Conservation (phyloP, 2,888 invertebrate genomes). For the Cataglyphis albicans region DNA sequence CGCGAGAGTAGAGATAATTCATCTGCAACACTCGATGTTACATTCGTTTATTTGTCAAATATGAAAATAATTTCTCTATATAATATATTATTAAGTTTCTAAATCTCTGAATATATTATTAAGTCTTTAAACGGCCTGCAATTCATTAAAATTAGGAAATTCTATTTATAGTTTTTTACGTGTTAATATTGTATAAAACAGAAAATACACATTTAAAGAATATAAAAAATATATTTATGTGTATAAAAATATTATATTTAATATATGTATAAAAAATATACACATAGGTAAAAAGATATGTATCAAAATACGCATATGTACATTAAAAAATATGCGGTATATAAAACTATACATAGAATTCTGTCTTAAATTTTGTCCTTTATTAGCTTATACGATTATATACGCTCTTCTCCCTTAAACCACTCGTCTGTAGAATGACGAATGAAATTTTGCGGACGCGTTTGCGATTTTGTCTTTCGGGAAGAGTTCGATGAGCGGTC, state of each 20-base stretch:
- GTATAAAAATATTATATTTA: too few relatives aligned
- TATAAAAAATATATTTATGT: too few relatives aligned
- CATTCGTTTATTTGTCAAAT: not conserved
- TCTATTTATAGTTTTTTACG: not conserved
- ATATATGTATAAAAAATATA: too few relatives aligned
- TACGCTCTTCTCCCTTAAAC: not conserved
- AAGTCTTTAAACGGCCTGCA: not conserved
- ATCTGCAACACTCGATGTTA: not conserved
- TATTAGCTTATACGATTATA: not conserved
- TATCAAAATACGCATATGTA: not conserved
- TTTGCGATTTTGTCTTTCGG: constrained; percentile 54
- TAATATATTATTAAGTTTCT: not conserved
- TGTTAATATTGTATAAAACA: not conserved
- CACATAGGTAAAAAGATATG: too few relatives aligned
- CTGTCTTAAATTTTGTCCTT: not conserved
- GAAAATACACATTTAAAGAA: too few relatives aligned
- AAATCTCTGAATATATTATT: not conserved
- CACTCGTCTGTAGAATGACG: not conserved
- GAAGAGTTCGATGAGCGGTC: constrained; percentile 51
- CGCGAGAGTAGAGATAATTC: constrained; percentile 23
- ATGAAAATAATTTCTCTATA: not conserved
- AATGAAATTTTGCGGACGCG: constrained; percentile 47
- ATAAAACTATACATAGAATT: not conserved
- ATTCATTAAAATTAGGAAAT: not conserved
- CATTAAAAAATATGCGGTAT: not conserved